These are phyloP conservation scores for Vanessa tameamea DNA, from an alignment of 1,140 invertebrate genomes.

Conservation along the genomic window DNA sequence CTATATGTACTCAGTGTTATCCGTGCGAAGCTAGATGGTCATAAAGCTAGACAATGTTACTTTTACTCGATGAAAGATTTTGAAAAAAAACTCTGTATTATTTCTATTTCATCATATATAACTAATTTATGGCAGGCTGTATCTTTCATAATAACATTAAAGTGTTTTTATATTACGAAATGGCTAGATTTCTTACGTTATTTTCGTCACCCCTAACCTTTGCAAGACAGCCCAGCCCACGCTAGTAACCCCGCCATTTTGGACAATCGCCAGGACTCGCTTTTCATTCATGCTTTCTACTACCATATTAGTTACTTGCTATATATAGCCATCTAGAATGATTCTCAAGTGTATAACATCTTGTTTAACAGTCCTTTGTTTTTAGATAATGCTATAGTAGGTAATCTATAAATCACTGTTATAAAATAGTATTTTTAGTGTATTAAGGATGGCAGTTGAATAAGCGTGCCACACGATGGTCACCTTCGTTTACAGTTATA, in stretches of 20 bases:
- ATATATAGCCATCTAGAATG: constrained; percentile 18
- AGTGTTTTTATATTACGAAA: constrained; percentile 20
- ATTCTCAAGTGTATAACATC: constrained; percentile 4
- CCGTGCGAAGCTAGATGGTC: too few species aligned
- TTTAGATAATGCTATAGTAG: too few species aligned
- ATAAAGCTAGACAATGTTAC: too few species aligned
- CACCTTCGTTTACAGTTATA: too few species aligned
- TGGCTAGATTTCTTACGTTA: constrained; percentile 53
- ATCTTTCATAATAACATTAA: neutral
- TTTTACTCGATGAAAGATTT: too few species aligned
- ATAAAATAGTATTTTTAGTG: too few species aligned
- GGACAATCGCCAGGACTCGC: constrained; percentile 50
- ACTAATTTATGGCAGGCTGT: neutral
- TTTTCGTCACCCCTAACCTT: constrained; percentile 70
- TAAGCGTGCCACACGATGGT: too few species aligned
- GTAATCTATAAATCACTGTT: too few species aligned
- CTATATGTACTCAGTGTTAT: too few species aligned
- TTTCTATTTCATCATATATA: too few species aligned
- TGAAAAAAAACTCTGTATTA: too few species aligned
- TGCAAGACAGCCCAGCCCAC: constrained; percentile 51
- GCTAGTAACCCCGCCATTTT: constrained; percentile 50
- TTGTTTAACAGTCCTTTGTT: neutral
- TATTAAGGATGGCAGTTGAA: too few species aligned
- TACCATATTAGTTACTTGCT: constrained; percentile 43
- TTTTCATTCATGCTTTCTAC: constrained; percentile 62